Conservation (phyloP, 1,140 invertebrate species). For the Cotesia typhae region DNA sequence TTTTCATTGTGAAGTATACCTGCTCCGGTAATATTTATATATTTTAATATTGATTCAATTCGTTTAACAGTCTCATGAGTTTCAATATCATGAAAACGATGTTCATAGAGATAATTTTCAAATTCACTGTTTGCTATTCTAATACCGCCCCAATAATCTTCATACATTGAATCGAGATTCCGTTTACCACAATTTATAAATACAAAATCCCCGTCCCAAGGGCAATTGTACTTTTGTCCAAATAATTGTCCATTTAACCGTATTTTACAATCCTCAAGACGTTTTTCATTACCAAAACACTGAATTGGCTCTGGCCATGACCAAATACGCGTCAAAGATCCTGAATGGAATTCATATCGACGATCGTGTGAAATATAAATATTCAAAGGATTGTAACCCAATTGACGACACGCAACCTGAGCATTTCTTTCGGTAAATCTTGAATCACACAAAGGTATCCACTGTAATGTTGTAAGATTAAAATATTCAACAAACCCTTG, state of each 20-base stretch:
- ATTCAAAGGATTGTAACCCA: conserved; percentile 91
- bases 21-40: conserved; percentile 91
- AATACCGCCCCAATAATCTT: conserved; percentile 96
- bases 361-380: conserved; percentile 83
- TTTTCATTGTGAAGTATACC: conserved; percentile 96
- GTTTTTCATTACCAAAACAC: conserved; percentile 84
- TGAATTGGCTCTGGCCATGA: conserved; percentile 92
- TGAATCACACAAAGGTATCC: conserved; percentile 96
- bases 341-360: conserved; percentile 85
- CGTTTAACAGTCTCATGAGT: conserved; percentile 75
- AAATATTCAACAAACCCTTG: conserved; percentile 94
- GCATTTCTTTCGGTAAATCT: conserved; percentile 95
- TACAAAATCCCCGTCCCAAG: conserved; percentile 90
- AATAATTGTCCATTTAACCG: conserved; percentile 89
- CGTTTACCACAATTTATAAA: conserved; percentile 91
- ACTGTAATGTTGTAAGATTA: conserved; percentile 93
- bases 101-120: conserved; percentile 85
- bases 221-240: conserved; percentile 83
- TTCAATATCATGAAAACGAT: conserved; percentile 81
- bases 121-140: conserved; percentile 89
- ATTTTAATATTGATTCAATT: conserved; percentile 81
- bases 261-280: conserved; percentile 87
- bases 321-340: conserved; percentile 84
- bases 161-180: conserved; percentile 70
- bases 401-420: conserved; percentile 92